phyloP scores from a whole-genome alignment of 2,888 invertebrate genomes.

The Steinernema scapterisci region DNA sequence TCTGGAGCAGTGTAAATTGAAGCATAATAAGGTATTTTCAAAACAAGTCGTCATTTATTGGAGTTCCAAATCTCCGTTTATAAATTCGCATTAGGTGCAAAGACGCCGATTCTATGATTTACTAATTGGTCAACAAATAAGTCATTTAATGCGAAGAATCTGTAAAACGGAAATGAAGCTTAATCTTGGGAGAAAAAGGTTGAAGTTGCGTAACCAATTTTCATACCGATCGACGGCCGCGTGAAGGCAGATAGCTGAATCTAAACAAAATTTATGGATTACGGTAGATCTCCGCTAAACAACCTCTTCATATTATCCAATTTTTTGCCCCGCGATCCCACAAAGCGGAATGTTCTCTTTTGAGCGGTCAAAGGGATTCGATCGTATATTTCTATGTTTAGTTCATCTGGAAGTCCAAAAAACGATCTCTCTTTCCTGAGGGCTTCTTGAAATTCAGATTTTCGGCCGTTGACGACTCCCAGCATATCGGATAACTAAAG shows the following conservation, averaged over 20 bases:
- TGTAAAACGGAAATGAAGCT: background rate
- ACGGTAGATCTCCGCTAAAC: background rate
- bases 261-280: background rate
- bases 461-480: background rate
- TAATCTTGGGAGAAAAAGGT: background rate
- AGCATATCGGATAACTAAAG: background rate
- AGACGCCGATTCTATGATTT: too few relatives aligned
- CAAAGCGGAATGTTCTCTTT: slow-evolving; percentile 13
- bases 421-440: background rate
- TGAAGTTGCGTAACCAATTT: background rate
- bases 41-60: too few relatives aligned
- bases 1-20: too few relatives aligned
- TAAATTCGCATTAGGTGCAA: too few relatives aligned
- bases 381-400: too few relatives aligned
- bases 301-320: background rate
- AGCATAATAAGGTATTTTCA: too few relatives aligned
- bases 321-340: slow-evolving; percentile 17
- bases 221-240: slow-evolving; percentile 12
- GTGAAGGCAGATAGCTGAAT: slow-evolving; percentile 22
- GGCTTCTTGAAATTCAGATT: background rate
- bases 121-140: too few relatives aligned
- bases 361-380: background rate
- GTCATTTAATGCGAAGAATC: too few relatives aligned
- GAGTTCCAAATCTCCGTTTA: too few relatives aligned
- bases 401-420: background rate